phyloP scores from a whole-genome alignment of 2,888 invertebrate species.

The Margaritifera margaritifera region DNA sequence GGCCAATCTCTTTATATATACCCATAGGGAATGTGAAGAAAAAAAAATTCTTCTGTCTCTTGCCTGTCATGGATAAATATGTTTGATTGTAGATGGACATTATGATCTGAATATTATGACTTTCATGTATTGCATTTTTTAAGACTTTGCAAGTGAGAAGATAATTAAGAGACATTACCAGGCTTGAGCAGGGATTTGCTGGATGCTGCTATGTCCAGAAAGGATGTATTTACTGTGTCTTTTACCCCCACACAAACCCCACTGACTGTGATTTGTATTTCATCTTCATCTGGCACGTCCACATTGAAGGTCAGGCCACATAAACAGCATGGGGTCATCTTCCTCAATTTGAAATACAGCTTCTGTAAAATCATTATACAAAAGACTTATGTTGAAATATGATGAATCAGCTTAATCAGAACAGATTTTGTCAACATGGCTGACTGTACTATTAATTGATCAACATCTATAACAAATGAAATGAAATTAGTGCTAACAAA shows the following conservation, averaged over 20 bases:
- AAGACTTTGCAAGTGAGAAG: background rate
- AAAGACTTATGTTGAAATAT: constrained; percentile 63
- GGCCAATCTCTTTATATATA: too few relatives aligned
- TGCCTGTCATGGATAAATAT: too few relatives aligned
- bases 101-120: too few relatives aligned
- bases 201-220: constrained; percentile 20
- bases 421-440: too few relatives aligned
- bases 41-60: too few relatives aligned
- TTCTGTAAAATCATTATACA: constrained; percentile 76
- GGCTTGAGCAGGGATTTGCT: constrained; percentile 38
- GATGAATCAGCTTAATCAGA: too few relatives aligned
- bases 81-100: too few relatives aligned
- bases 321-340: constrained; percentile 90
- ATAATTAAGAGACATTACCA: constrained; percentile 19
- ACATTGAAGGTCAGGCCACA: constrained; percentile 87
- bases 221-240: constrained; percentile 37
- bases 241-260: constrained; percentile 86
- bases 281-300: constrained; percentile 89
- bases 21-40: too few relatives aligned
- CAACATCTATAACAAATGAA: background rate
- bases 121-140: too few relatives aligned
- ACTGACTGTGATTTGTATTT: constrained; percentile 74
- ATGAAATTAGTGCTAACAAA: background rate
- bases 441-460: too few relatives aligned
- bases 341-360: constrained; percentile 90